Conservation (phyloP, 1,140 invertebrate genomes). For the Papilio helenus region DNA sequence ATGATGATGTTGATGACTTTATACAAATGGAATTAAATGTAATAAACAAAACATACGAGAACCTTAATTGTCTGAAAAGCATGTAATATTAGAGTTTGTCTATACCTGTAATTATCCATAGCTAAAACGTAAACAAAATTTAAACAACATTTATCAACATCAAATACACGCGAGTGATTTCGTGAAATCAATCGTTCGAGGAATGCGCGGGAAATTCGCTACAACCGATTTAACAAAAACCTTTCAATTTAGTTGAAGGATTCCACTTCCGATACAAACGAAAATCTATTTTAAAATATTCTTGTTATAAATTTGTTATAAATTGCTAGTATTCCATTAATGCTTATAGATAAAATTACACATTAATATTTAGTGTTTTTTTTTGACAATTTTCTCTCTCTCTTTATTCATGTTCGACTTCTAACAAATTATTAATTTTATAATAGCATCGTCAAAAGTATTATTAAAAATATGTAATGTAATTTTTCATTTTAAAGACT, state of each 20-base stretch:
- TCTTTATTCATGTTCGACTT: no score
- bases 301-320: neutral
- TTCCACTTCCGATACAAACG: neutral
- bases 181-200: slow-evolving; percentile 11
- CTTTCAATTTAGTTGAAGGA: neutral
- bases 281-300: neutral
- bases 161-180: slow-evolving; percentile 13
- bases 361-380: no score
- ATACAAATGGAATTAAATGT: no score
- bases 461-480: no score
- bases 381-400: no score
- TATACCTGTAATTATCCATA: neutral
- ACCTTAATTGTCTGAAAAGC: neutral
- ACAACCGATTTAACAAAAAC: slow-evolving; percentile 22
- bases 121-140: neutral
- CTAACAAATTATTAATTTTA: no score
- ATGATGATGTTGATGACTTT: no score
- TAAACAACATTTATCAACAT: slow-evolving; percentile 5
- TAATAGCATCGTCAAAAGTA: no score
- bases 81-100: neutral
- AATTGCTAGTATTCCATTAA: neutral
- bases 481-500: no score
- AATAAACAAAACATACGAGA: neutral
- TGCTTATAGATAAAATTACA: no score
- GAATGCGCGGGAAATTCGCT: neutral